phyloP scores from a whole-genome alignment of 2,113 vertebrate genomes.

The Leptocoma aspasia region DNA sequence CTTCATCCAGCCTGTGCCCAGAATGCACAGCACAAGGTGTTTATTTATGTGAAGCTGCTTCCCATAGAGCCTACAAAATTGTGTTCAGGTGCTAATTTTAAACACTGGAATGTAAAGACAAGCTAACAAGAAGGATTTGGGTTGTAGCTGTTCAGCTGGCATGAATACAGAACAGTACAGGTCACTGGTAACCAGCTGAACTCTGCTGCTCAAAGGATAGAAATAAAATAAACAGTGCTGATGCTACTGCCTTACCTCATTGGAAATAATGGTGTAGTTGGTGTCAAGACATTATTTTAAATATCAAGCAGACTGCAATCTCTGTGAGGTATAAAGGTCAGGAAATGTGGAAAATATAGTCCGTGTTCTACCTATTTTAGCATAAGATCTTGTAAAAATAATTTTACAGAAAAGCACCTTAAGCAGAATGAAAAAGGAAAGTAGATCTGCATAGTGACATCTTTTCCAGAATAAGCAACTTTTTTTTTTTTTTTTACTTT shows the following conservation, averaged over 20 bases:
- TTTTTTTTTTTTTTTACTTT: background rate
- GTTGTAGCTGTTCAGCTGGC: background rate
- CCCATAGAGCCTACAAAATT: background rate
- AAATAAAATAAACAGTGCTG: background rate
- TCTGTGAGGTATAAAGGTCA: conserved; percentile 17
- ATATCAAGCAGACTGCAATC: conserved; percentile 22
- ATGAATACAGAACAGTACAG: background rate
- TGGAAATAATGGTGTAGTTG: conserved; percentile 11
- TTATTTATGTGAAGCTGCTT: background rate
- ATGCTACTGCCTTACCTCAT: background rate
- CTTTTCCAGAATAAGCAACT: background rate
- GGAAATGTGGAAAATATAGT: background rate
- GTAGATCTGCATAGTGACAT: background rate
- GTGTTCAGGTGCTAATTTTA: conserved; percentile 10
- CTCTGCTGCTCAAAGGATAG: background rate
- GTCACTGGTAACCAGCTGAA: conserved; percentile 29
- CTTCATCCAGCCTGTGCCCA: background rate
- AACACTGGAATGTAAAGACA: background rate
- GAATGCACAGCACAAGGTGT: background rate
- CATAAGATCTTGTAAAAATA: background rate
- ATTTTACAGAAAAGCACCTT: background rate
- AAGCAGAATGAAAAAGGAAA: background rate
- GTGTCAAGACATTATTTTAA: conserved; percentile 46
- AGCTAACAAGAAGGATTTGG: conserved; percentile 18
- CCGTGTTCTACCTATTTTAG: background rate